phyloP scores from a whole-genome alignment of 2,113 vertebrate genomes.

The Calyptomena viridis region DNA sequence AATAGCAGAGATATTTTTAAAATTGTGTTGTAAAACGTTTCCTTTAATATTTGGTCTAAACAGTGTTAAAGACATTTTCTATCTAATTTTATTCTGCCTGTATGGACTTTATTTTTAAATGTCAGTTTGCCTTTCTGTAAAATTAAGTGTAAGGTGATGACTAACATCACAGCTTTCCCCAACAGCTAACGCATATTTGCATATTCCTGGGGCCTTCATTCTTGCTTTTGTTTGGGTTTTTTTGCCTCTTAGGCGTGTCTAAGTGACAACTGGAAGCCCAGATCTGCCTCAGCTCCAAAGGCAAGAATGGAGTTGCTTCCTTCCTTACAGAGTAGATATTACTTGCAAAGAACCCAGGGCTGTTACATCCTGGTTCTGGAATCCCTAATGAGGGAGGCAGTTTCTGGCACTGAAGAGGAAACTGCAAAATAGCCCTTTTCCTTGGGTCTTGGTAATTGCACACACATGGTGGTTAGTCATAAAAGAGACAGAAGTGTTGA shows the following conservation, averaged over 20 bases:
- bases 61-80: not conserved
- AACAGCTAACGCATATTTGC: not conserved
- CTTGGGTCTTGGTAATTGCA: not conserved
- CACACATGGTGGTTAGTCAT: not conserved
- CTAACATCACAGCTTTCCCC: slow-evolving; percentile 20
- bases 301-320: not conserved
- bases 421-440: not conserved
- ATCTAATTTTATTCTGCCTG: slow-evolving; percentile 6
- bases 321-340: not conserved
- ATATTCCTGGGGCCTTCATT: not conserved
- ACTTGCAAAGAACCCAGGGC: not conserved
- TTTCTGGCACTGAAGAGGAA: not conserved
- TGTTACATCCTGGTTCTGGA: not conserved
- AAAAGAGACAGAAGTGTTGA: not conserved
- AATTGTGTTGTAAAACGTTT: not conserved
- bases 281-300: not conserved
- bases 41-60: slow-evolving; percentile 9
- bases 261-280: not conserved
- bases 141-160: slow-evolving; percentile 3
- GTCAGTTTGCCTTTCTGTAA: not conserved
- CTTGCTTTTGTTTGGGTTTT: not conserved
- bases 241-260: not conserved
- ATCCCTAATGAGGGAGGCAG: not conserved
- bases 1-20: not conserved
- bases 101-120: slow-evolving; percentile 8